Evolutionary conservation across 2,113 vertebrate genomes (phyloP), one percentile per base, ranked within the genome.

Genomic region (Kryptolebias marmoratus): DNA sequence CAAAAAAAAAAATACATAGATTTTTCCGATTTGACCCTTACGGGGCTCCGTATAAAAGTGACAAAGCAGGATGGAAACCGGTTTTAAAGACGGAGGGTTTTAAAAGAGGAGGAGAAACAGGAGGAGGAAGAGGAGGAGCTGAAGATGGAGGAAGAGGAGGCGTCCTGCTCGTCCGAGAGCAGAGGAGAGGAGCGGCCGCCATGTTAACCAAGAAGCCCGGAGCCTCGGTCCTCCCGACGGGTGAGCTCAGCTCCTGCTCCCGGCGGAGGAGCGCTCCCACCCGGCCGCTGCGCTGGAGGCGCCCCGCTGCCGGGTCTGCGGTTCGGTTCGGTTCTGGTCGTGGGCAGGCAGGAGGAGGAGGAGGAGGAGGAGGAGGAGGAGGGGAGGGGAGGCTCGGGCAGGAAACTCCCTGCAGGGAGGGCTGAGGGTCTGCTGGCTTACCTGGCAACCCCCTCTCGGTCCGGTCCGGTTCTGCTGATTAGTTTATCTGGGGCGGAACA

Each of bases 181-280:
- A 89, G 65, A 84, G 93, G 93, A 93, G 92, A 91, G 91, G 90
- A 90, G 75, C 92, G 95, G 96, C 96, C 96, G 96, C 96, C 96
- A 98, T 98, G 96, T 98, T 97, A 95, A 95, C 96, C 93, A 96
- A 96, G 96, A 98, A 97, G 92, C 93, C 96, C 93, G 94, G 94
- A 90, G 86, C 94, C 90, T 88, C 93, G 80, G 91, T 93, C 91
- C 94, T 94, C 88, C 95, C 94, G 73, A 94, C 94, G 87, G 96
- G 96, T 97, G 93, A 98, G 96, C 62, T 65, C 69, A 71, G 53
- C 65, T 27, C 55, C 66, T 68, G 9, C 57, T 54, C 32, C 42
- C 76, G 79, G 27, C 30, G 22, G 1, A 48, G 14, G 66, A 45
- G 66, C 71, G 1, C 68, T 73, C 15, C 44, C 75, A 64, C 75